Evolutionary conservation across 2,888 invertebrate species (phyloP), one percentile per base, ranked within the genome.

Genomic region (Lycocerus yunnanus): DNA sequence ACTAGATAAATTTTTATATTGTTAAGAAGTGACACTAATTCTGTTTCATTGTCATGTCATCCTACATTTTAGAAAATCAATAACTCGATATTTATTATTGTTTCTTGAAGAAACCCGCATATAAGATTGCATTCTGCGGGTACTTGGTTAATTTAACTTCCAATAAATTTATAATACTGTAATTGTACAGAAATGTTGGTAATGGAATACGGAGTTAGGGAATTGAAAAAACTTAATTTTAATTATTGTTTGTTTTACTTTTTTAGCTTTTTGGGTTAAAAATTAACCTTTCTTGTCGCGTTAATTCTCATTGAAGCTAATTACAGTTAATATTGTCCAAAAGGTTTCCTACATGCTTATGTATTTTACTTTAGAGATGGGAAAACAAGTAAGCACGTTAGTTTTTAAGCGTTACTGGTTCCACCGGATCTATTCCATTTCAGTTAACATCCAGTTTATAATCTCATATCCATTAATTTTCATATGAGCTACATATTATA

Each of bases 21-120:
- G 74, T 71, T 16, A 71, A 67, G 71, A 21, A 71, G 63, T 71
- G 74, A 74, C 74, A 74, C 71, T 74, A 74, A 74, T 74, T 71
- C 75, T 20, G 68, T 71, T 72, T 75, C 69, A 72, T 68, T 66
- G 72, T 75, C 75, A 66, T 69, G 75, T 66, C 72, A 66, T 75
- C 75, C 72, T 72, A 72, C 75, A 75, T 75, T 72, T 70, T 58
- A 21, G 59, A 15, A 21, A 75, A 75, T 72, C 75, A 72, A 75
- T 75, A 75, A 72, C 67, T 72, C 65, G 66, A 75, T 75, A 69
- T 74, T 75, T 67, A 70, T 75, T 67, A 63, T 61, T 58, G 16
- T 63, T 67, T 75, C 69, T 75, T 68, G 15, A 20, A 59, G 66
- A 69, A 61, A 63, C 75, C 75, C 72, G 75, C 75, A 75, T 75